A percentile compares a stretch with the other conserved stretches of the same genome.
phyloP scores from a whole-genome alignment of 2,797 vertebrate genomes.

The Notamacropus eugenii region DNA sequence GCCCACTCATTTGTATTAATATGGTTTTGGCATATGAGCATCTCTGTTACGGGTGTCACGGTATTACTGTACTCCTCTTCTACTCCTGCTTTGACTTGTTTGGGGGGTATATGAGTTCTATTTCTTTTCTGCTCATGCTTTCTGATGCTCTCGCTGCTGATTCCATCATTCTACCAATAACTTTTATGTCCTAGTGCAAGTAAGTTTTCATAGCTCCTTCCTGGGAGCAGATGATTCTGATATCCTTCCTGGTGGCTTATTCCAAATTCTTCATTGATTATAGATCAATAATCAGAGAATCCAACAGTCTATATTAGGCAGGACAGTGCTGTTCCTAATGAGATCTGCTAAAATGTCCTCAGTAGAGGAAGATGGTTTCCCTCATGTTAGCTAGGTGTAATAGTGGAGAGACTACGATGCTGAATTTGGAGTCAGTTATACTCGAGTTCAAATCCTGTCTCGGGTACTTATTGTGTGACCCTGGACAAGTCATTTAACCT shows the following conservation, averaged over 20 bases:
- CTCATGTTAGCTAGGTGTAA: not conserved
- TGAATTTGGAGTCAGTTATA: not conserved
- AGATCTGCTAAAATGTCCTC: not conserved
- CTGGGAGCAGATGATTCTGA: not conserved
- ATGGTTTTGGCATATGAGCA: not conserved
- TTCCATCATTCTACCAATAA: not conserved
- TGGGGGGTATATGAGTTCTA: not conserved
- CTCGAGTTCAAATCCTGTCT: not conserved
- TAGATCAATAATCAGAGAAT: not conserved
- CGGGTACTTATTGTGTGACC: not conserved
- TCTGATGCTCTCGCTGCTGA: not conserved
- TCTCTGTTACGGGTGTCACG: not conserved
- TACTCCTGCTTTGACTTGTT: not conserved
- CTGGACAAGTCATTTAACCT: not conserved
- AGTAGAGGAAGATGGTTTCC: not conserved
- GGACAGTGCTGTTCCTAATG: not conserved
- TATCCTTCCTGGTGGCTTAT: not conserved
- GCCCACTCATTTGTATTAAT: not conserved
- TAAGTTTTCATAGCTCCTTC: not conserved
- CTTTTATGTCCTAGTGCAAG: not conserved
- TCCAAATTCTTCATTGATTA: not conserved
- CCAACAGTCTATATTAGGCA: not conserved
- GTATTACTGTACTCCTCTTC: not conserved
- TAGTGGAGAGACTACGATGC: not conserved
- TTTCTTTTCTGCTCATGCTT: not conserved